Evolutionary conservation across 1,140 invertebrate genomes (phyloP), one percentile per base, ranked within the genome.

Genomic region (Paraescarpia echinospica): DNA sequence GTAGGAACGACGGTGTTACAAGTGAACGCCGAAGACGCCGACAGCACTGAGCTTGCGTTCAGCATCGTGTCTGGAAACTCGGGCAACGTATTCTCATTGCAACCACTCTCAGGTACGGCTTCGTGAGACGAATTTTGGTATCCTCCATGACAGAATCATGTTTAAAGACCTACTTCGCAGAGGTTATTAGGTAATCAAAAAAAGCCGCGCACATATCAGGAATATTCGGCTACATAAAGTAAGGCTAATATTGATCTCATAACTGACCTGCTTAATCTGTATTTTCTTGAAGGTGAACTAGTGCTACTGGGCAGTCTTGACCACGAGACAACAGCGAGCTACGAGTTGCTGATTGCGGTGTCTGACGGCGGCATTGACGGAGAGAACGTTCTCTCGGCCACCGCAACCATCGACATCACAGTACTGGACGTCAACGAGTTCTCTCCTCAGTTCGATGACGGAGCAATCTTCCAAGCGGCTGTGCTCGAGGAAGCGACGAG

Each of bases 361-460:
- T 77, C 59, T 77, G 59, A 77, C 89, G 89, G 35, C 35, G 33
- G 27, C 89, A 91, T 93, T 51, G 34, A n/a, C 48, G 92, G 34
- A 33, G 35, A 91, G 90, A 90, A 59, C 90, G 35, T 35, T 33
- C 91, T 33, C 59, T 93, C 92, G 27, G 51, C 59, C 2, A 14
- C 59, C 59, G 59, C 59, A 6, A 77, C 59, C 59, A 0, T 77
- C 59, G 22, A 12, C 59, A 27, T 77, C 59, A 77, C 59, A 77
- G 59, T 77, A 4, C 59, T 27, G 12, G 27, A 77, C 59, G 59
- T 77, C 59, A 77, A 77, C 59, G 59, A 77, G 59, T 77, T 77
- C 59, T 27, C 59, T 77, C 59, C 59, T 77, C 59, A 77, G 59
- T 77, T 77, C 22, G 59, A 77, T 18, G 22, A 77, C 59, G 59